A percentile compares a stretch with the other conserved stretches of the same genome.
These are phyloP conservation scores for Hedya salicella DNA, from an alignment of 2,888 invertebrate genomes.

Conservation along the genomic window DNA sequence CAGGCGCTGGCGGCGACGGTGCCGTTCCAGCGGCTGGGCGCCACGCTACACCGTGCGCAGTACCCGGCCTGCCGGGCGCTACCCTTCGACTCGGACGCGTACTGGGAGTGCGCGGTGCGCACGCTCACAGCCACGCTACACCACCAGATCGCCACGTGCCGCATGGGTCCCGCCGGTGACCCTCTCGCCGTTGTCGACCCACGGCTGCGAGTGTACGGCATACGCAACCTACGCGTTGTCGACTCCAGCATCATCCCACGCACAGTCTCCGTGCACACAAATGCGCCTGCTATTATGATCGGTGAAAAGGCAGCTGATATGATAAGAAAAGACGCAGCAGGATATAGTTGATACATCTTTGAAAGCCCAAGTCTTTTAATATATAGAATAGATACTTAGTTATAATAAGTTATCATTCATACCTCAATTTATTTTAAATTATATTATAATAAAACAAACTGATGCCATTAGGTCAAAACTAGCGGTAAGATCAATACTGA, in stretches of 20 bases:
- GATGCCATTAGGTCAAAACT: neutral
- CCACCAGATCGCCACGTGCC: conserved; percentile 87
- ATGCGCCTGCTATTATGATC: conserved; percentile 84
- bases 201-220: conserved; percentile 78
- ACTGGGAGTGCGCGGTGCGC: conserved; percentile 87
- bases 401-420: neutral
- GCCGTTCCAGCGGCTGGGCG: conserved; percentile 81
- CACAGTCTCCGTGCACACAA: conserved; percentile 82
- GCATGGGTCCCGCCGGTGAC: conserved; percentile 87
- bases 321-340: conserved; percentile 78
- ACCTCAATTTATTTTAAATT: conserved; percentile 13
- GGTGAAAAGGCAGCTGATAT: conserved; percentile 85
- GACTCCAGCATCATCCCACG: conserved; percentile 84
- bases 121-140: conserved; percentile 86
- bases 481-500: neutral
- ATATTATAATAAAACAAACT: neutral
- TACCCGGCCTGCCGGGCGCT: conserved; percentile 86
- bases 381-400: neutral
- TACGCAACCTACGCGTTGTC: conserved; percentile 77
- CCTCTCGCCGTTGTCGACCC: conserved; percentile 87
- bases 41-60: conserved; percentile 78
- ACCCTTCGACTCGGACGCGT: conserved; percentile 83
- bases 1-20: conserved; percentile 75
- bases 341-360: conserved; percentile 39
- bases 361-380: neutral